Base-by-base conservation (phyloP, 1,140 invertebrate genomes). In the Neuroterus valhalla region DNA sequence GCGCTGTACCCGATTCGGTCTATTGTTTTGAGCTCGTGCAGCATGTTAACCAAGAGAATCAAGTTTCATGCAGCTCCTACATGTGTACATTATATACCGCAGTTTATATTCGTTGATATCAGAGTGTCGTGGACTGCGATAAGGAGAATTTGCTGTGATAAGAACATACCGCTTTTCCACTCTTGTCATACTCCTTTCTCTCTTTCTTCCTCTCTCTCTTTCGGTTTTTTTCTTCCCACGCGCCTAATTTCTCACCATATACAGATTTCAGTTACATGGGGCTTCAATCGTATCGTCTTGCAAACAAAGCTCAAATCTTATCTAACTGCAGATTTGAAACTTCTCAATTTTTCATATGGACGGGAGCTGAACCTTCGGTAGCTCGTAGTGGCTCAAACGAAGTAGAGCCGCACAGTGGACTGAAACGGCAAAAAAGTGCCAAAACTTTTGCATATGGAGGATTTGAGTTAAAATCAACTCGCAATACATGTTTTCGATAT, bases 11-110 rank as follows among this genome's bases (percentile, higher is more conserved):
- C 76, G 50, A 44, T 42, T 43, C 42, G 69, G 66, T 42, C 71
- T 68, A 79, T 76, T 74, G 75, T 80, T 84, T 79, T 71, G 71
- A 70, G 68, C 78, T 78, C 77, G 75, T 75, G 74, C 72, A 78
- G 74, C 74, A 68, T 76, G 74, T 77, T 75, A 77, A 77, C 66
- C 73, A 74, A 74, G 70, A 68, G 68, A 43, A 66, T 72, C 73
- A 45, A 78, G 52, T 81, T 80, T 76, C 72, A 77, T 78, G 66
- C 66, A 75, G 68, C 74, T 66, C 75, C 52, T 66, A 75, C 73
- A 75, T 75, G 69, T 66, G 48, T 50, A 71, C 71, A 74, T 75
- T 78, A 71, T 74, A 70, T 71, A 44, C 17, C 23, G 55, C 55
- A 62, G 55, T 62, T 62, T 62, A 31, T 38, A 8, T 23, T n/a